Conservation (phyloP, 2,797 vertebrate genomes). For the Carcharodon carcharias region DNA sequence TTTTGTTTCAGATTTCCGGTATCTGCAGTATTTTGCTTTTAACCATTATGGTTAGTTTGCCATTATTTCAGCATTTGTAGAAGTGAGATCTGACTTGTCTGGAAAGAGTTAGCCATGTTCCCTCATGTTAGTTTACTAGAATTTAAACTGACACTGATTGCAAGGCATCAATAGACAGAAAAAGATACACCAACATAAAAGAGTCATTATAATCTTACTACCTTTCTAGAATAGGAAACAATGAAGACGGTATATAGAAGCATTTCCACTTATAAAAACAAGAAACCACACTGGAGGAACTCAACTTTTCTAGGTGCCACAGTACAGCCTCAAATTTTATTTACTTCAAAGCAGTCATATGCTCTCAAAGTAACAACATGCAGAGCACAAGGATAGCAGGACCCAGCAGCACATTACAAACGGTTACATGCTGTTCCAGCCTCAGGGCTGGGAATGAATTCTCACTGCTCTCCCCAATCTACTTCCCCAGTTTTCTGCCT, state of each 20-base stretch:
- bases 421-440: neutral
- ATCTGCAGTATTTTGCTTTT: too few relatives aligned
- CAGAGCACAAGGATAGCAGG: neutral
- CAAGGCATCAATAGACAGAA: neutral
- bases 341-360: neutral
- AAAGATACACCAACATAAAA: neutral
- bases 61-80: neutral
- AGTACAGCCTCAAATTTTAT: neutral
- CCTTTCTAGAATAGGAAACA: neutral
- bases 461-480: neutral
- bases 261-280: neutral
- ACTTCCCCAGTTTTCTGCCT: neutral
- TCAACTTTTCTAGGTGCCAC: neutral
- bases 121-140: neutral
- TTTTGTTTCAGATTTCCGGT: too few relatives aligned
- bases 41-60: neutral
- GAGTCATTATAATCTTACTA: neutral
- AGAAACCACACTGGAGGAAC: neutral
- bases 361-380: neutral
- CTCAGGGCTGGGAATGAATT: too few relatives aligned
- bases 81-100: neutral
- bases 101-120: neutral
- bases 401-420: neutral
- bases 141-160: neutral
- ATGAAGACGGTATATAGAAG: neutral